A percentile compares a stretch with the other conserved stretches of the same genome.
Evolutionary conservation across 2,888 invertebrate species (phyloP).

Genomic region (Pollenia labialis): DNA sequence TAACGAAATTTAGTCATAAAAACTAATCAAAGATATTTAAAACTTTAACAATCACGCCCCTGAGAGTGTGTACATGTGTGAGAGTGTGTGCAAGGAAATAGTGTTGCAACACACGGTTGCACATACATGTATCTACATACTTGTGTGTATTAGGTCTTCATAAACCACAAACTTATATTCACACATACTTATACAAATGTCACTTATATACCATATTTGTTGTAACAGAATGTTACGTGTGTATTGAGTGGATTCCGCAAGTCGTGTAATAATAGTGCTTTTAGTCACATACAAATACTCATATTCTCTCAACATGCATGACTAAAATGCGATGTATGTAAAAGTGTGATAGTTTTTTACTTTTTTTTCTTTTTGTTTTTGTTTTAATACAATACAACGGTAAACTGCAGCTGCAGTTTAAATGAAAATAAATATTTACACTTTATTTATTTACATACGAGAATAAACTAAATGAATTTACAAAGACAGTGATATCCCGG

Average conservation of each 20-base stretch:
- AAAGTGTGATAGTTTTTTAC: slow-evolving; percentile 24
- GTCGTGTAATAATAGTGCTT: slow-evolving; percentile 19
- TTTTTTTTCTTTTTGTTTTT: not conserved
- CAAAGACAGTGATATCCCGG: not conserved
- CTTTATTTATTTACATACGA: slow-evolving; percentile 1
- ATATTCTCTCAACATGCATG: slow-evolving; percentile 59
- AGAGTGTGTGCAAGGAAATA: not conserved
- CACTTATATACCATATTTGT: slow-evolving; percentile 1
- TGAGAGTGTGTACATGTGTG: not conserved
- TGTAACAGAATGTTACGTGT: slow-evolving; percentile 7
- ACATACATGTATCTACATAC: not conserved
- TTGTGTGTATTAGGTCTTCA: not conserved
- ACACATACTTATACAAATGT: not conserved
- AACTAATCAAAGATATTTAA: slow-evolving; percentile 56
- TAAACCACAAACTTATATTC: not conserved
- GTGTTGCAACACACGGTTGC: slow-evolving; percentile 10
- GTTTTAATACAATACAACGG: not conserved
- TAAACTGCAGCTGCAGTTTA: not conserved
- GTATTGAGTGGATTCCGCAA: not conserved
- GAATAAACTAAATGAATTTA: not conserved
- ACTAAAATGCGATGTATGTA: slow-evolving; percentile 36
- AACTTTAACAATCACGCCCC: slow-evolving; percentile 33
- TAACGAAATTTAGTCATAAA: slow-evolving; percentile 14
- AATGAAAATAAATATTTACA: slow-evolving; percentile 58
- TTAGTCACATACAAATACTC: slow-evolving; percentile 54